Percentiles rank a stretch among this genome's conserved stretches.
These are phyloP conservation scores for Drosophila barbarae DNA, from an alignment of 2,888 invertebrate genomes.

Conservation along the genomic window DNA sequence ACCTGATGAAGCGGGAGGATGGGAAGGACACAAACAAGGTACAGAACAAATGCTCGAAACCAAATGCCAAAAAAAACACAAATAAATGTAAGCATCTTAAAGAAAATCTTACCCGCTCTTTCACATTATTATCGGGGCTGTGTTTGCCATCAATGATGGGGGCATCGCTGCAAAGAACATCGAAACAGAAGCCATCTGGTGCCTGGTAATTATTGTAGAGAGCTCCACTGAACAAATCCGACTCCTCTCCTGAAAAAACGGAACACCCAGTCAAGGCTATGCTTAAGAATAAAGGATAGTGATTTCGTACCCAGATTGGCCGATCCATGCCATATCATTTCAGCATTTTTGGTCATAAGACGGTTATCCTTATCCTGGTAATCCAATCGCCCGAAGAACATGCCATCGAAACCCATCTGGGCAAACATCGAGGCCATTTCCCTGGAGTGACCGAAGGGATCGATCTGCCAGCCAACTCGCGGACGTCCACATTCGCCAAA, in stretches of 20 bases:
- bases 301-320: conserved; percentile 83
- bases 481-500: conserved; percentile 88
- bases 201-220: conserved; percentile 90
- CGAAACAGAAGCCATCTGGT: conserved; percentile 96
- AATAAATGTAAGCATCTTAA: not conserved
- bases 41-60: conserved; percentile 27
- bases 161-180: conserved; percentile 89
- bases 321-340: conserved; percentile 91
- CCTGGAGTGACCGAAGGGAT: conserved; percentile 92
- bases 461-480: conserved; percentile 91
- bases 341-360: conserved; percentile 83
- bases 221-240: conserved; percentile 89
- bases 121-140: conserved; percentile 91
- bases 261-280: not conserved
- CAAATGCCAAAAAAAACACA: conserved; percentile 14
- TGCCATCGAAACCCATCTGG: conserved; percentile 92
- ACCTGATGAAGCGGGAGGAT: conserved; percentile 53
- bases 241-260: conserved; percentile 40
- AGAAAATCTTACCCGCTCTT: conserved; percentile 82
- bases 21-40: conserved; percentile 22
- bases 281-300: not conserved
- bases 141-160: conserved; percentile 91
- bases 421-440: conserved; percentile 91
- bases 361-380: conserved; percentile 88
- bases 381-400: conserved; percentile 92